Evolutionary conservation across 2,888 invertebrate species (phyloP).

Genomic region (Sceliomorpha sp.): DNA sequence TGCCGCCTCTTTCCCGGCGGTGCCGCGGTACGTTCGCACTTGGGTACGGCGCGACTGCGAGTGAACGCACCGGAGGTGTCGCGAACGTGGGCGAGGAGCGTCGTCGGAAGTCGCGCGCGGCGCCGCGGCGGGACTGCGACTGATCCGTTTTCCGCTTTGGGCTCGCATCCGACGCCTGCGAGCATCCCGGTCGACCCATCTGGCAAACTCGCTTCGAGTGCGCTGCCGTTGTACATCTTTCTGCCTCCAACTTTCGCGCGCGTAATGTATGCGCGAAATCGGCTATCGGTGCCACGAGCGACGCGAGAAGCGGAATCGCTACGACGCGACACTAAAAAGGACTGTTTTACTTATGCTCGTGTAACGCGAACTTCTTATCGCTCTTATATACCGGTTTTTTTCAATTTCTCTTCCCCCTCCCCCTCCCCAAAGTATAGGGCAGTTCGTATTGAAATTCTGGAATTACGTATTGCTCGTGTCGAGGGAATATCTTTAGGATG

Average conservation of each 20-base stretch:
- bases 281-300: conserved; percentile 13
- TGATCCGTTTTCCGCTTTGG: conserved; percentile 60
- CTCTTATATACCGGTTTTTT: no score
- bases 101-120: conserved; percentile 60
- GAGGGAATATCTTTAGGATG: no score
- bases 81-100: conserved; percentile 9
- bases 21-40: not conserved
- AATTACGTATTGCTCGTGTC: no score
- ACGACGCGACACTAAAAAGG: not conserved
- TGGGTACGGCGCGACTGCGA: not conserved
- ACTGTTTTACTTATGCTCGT: no score
- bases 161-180: conserved; percentile 32
- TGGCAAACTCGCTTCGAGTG: conserved; percentile 58
- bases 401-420: no score
- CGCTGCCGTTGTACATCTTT: conserved; percentile 34
- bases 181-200: conserved; percentile 46
- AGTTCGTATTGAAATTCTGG: no score
- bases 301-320: conserved; percentile 18
- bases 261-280: conserved; percentile 17
- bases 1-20: no score
- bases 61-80: conserved; percentile 6
- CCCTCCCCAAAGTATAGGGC: no score
- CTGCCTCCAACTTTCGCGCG: conserved; percentile 22
- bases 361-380: no score
- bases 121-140: conserved; percentile 71